Evolutionary conservation across 2,113 vertebrate genomes (phyloP).

Genomic region (Muntiacus reevesi): DNA sequence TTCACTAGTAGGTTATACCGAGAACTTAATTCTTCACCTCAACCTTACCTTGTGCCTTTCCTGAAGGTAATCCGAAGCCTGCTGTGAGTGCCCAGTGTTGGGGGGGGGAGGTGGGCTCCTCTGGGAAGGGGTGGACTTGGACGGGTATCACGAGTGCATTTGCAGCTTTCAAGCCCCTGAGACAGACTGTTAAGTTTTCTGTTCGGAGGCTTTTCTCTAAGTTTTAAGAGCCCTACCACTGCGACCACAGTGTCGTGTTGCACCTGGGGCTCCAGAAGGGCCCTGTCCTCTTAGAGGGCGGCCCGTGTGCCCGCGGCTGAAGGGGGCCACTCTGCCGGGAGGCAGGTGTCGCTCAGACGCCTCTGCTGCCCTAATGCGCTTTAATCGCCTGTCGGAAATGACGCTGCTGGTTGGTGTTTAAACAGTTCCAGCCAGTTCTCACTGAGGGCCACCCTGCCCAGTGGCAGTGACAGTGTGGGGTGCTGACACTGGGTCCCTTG

Average conservation of each 20-base stretch:
- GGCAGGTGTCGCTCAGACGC: neutral
- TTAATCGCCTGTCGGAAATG: neutral
- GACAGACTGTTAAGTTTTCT: neutral
- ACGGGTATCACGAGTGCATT: accelerated
- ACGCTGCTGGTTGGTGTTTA: neutral
- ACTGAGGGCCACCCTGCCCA: neutral
- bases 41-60: constrained; percentile 99
- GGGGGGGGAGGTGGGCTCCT: accelerated
- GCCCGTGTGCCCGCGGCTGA: neutral
- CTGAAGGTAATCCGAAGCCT: constrained; percentile 87
- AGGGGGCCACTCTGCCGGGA: neutral
- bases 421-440: neutral
- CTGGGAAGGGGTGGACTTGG: too few relatives aligned
- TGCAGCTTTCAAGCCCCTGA: neutral
- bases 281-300: neutral
- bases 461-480: accelerated
- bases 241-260: neutral
- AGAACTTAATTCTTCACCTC: constrained; percentile 98
- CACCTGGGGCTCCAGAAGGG: accelerated
- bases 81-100: accelerated
- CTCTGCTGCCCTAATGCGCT: accelerated
- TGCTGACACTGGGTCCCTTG: accelerated
- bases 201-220: neutral
- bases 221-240: accelerated
- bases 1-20: constrained; percentile 97